phyloP scores from a whole-genome alignment of 2,113 vertebrate genomes.

The Caranx ignobilis region DNA sequence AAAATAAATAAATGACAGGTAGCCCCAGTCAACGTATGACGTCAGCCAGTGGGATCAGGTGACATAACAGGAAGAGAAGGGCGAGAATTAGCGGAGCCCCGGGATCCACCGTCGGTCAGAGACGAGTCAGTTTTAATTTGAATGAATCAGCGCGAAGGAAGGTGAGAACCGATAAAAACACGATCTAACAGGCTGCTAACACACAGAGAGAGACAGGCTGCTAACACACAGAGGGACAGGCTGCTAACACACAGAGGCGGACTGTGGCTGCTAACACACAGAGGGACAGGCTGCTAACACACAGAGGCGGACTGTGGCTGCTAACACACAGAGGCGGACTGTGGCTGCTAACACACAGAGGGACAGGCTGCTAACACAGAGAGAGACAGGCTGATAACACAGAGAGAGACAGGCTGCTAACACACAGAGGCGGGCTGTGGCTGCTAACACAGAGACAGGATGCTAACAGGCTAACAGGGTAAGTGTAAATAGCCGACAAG shows the following conservation, averaged over 20 bases:
- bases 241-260: too few species aligned
- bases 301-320: neutral
- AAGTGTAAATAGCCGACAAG: neutral
- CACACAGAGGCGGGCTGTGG: too few species aligned
- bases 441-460: too few species aligned
- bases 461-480: neutral
- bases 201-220: too few species aligned
- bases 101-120: neutral
- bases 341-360: neutral
- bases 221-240: too few species aligned
- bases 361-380: too few species aligned
- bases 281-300: neutral
- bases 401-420: too few species aligned
- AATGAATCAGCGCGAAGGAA: constrained; percentile 52
- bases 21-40: neutral
- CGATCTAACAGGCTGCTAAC: neutral
- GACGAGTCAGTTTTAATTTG: constrained; percentile 22
- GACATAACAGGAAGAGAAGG: constrained; percentile 52
- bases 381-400: neutral
- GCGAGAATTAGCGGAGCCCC: neutral
- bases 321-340: neutral
- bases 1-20: too few species aligned
- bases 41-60: constrained; percentile 27
- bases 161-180: constrained; percentile 40
- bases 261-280: neutral